Evolutionary conservation across 2,888 invertebrate genomes (phyloP).

Genomic region (Alloplasta piceator): DNA sequence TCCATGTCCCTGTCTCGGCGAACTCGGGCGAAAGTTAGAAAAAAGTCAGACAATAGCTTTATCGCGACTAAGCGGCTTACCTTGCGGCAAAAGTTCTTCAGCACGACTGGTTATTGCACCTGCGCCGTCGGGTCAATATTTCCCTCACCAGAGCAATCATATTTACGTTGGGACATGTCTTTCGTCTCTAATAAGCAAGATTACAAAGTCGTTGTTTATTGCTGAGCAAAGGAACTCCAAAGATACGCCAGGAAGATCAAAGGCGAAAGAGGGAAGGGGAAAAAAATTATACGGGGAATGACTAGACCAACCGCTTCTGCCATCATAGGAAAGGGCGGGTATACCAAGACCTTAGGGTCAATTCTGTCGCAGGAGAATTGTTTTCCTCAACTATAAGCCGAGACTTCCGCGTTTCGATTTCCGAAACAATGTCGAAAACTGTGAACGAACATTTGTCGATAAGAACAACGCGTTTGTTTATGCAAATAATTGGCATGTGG

Average conservation of each 20-base stretch:
- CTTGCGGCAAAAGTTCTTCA: not conserved
- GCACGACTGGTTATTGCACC: not conserved
- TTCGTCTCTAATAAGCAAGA: not conserved
- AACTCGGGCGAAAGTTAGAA: no score
- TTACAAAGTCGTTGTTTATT: slow-evolving; percentile 2
- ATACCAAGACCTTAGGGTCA: not conserved
- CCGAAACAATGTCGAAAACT: slow-evolving; percentile 9
- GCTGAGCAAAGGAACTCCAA: not conserved
- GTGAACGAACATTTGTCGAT: slow-evolving; percentile 59
- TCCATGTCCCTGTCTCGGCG: no score
- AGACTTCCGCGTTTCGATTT: not conserved
- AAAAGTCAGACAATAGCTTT: not conserved
- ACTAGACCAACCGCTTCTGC: not conserved
- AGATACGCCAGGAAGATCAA: slow-evolving; percentile 5
- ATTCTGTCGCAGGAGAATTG: not conserved
- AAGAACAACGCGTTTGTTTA: slow-evolving; percentile 62
- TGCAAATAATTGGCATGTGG: slow-evolving; percentile 69
- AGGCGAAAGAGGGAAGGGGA: not conserved
- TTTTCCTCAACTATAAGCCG: not conserved
- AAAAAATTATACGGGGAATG: not conserved
- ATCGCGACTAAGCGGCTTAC: not conserved
- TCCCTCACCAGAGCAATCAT: not conserved
- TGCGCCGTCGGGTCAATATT: slow-evolving; percentile 16
- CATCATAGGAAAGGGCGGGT: not conserved
- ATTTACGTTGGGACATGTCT: not conserved